These are phyloP conservation scores for Syngnathus floridae DNA, from an alignment of 2,113 vertebrate genomes.

Conservation along the genomic window DNA sequence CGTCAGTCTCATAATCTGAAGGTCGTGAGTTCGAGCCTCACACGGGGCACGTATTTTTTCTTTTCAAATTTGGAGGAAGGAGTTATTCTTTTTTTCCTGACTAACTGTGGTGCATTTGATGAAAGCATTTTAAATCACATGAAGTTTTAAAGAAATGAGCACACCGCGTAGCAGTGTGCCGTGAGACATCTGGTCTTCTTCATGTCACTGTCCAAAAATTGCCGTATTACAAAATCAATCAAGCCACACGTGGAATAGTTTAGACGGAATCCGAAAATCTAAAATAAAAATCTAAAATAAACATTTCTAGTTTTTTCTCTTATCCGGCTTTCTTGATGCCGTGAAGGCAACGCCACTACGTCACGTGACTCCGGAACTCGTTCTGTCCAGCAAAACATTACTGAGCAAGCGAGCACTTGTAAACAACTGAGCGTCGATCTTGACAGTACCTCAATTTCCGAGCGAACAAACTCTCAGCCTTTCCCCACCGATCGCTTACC, in stretches of 20 bases:
- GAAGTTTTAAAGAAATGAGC: too few species aligned
- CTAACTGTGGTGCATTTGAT: too few species aligned
- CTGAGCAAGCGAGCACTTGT: conserved; percentile 15
- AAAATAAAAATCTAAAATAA: background rate
- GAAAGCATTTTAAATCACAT: too few species aligned
- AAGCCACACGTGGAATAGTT: background rate
- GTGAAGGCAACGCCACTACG: background rate
- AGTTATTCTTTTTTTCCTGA: too few species aligned
- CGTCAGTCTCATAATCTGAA: conserved; percentile 14
- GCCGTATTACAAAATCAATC: background rate
- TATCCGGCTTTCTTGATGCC: background rate
- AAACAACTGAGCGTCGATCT: conserved; percentile 29
- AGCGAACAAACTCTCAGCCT: conserved; percentile 1
- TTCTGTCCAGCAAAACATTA: conserved; percentile 25
- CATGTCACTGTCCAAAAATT: background rate
- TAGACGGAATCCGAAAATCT: background rate
- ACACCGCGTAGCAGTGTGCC: too few species aligned
- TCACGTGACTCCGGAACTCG: conserved; percentile 39
- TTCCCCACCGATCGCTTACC: conserved; percentile 18
- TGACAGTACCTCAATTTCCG: background rate
- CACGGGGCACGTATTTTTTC: background rate
- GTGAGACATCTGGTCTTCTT: too few species aligned
- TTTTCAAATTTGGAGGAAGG: too few species aligned
- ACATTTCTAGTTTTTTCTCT: background rate
- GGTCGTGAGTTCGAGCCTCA: conserved; percentile 11